These are phyloP conservation scores for Acrossocheilus fasciatus DNA, from an alignment of 2,797 vertebrate species.

Conservation along the genomic window DNA sequence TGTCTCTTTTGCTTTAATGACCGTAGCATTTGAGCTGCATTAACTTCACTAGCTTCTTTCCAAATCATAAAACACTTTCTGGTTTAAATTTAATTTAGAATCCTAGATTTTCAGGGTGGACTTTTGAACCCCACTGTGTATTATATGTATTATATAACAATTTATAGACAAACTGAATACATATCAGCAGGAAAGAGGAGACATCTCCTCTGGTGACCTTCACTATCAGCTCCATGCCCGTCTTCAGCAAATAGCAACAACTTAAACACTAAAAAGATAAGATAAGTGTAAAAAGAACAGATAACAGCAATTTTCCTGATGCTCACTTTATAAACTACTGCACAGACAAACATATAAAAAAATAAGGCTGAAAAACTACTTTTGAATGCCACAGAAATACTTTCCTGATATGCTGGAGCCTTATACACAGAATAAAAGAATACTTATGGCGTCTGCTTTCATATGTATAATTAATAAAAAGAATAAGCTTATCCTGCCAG, in stretches of 20 bases:
- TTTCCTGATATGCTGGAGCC: neutral
- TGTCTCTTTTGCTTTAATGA: neutral
- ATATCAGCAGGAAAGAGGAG: neutral
- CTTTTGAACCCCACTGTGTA: neutral
- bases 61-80: neutral
- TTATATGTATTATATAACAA: neutral
- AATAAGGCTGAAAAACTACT: neutral
- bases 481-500: neutral
- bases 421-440: neutral
- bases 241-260: constrained; percentile 23
- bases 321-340: neutral
- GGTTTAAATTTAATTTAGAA: neutral
- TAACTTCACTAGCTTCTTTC: neutral
- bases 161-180: neutral
- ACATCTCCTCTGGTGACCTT: neutral
- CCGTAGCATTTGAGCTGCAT: neutral
- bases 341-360: neutral
- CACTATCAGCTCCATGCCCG: neutral
- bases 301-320: neutral
- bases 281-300: constrained; percentile 9
- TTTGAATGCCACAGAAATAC: neutral
- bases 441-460: neutral
- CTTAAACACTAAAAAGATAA: constrained; percentile 15
- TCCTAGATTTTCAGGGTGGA: neutral
- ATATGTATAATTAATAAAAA: constrained; percentile 10